Conservation (phyloP, 2,113 vertebrate genomes). For the Salvator merianae region DNA sequence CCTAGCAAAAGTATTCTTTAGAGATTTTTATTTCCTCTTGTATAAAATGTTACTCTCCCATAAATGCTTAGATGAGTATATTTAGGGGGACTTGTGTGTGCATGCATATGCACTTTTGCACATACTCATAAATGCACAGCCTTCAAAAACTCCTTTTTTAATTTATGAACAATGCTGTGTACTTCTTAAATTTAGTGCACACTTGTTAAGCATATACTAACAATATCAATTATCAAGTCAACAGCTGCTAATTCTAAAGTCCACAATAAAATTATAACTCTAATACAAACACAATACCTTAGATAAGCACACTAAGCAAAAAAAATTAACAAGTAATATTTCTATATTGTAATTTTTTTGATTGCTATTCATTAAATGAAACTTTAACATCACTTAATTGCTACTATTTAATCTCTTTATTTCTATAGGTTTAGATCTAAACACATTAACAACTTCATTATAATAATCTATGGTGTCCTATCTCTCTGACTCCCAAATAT, state of each 20-base stretch:
- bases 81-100: not conserved
- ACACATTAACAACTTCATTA: conserved; percentile 67
- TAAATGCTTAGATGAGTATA: conserved; percentile 12
- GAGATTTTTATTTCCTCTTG: conserved; percentile 15
- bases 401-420: conserved; percentile 61
- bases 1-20: conserved; percentile 31
- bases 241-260: conserved; percentile 53
- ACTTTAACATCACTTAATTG: conserved; percentile 47
- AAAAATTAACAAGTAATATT: conserved; percentile 63
- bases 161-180: conserved; percentile 29
- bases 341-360: conserved; percentile 52
- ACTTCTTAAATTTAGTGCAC: conserved; percentile 37
- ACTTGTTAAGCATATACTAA: conserved; percentile 38
- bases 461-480: conserved; percentile 36
- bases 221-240: conserved; percentile 52
- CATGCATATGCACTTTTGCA: too few species aligned
- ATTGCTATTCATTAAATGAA: conserved; percentile 58
- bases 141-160: not conserved
- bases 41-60: conserved; percentile 6
- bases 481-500: conserved; percentile 65
- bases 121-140: not conserved
- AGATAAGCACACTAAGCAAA: conserved; percentile 55
- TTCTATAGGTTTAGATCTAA: conserved; percentile 54
- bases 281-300: conserved; percentile 60
- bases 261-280: conserved; percentile 58